Evolutionary conservation across 2,113 vertebrate genomes (phyloP).

Genomic region (Gymnorhina tibicen): DNA sequence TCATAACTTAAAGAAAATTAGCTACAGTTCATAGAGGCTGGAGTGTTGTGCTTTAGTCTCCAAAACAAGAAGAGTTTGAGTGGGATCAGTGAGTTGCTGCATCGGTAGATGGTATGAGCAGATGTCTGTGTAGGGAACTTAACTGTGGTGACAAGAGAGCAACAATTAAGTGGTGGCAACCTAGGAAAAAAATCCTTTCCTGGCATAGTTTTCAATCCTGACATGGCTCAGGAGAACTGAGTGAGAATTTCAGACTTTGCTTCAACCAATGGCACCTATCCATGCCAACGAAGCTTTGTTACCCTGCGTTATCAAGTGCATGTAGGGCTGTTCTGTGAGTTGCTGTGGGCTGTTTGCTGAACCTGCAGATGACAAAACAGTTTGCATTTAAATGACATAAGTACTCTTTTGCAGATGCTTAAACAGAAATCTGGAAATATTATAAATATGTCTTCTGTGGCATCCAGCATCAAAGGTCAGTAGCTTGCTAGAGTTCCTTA

Average conservation of each 20-base stretch:
- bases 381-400: not conserved
- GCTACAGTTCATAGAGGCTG: not conserved
- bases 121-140: not conserved
- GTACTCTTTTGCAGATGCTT: conserved; percentile 83
- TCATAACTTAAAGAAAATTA: not conserved
- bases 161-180: not conserved
- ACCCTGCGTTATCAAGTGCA: not conserved
- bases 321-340: not conserved
- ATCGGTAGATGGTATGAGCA: not conserved
- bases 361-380: not conserved
- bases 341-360: not conserved
- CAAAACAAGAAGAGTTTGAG: not conserved
- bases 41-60: not conserved
- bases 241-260: not conserved
- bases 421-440: conserved; percentile 89
- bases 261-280: not conserved
- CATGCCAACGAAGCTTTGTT: not conserved
- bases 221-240: not conserved
- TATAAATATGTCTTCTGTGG: conserved; percentile 96
- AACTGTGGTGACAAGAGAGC: not conserved
- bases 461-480: conserved; percentile 93
- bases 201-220: not conserved
- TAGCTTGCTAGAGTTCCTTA: not conserved
- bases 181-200: not conserved
- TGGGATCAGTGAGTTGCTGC: not conserved